Conservation (phyloP, 64 coral and sea anemone genomes). For the Acropora yongei region DNA sequence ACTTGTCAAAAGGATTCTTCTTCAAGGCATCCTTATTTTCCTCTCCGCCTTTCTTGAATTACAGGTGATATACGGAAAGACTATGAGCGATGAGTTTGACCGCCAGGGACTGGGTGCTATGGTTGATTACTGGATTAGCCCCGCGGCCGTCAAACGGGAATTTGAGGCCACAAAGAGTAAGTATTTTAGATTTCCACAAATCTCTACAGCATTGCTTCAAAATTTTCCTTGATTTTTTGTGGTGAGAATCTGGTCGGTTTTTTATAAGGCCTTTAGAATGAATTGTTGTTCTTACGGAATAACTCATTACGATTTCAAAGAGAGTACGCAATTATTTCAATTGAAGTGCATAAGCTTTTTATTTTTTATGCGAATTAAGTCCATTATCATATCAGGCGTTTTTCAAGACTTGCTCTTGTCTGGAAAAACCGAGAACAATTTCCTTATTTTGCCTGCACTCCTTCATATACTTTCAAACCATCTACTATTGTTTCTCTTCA, state of each 20-base stretch:
- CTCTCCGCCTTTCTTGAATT: not conserved
- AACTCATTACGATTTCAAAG: no score
- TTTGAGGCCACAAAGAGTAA: slow-evolving; percentile 96
- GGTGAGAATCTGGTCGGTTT: no score
- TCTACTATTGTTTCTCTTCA: not conserved
- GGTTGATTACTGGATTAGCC: slow-evolving; percentile 99
- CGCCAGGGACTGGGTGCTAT: slow-evolving; percentile 92
- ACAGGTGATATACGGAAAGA: slow-evolving; percentile 91
- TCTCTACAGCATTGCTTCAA: not conserved
- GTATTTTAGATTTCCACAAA: not conserved
- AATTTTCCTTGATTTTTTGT: not conserved
- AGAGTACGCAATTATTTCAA: no score
- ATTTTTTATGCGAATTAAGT: no score
- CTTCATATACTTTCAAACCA: not conserved
- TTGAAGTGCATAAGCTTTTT: no score
- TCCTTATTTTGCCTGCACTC: no score
- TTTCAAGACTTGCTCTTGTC: no score
- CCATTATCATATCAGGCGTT: no score
- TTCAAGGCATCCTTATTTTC: not conserved
- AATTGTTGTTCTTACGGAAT: no score
- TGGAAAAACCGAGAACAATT: no score
- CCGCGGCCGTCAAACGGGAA: slow-evolving; percentile 95
- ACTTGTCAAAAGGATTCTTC: no score
- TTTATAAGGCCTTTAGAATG: no score
- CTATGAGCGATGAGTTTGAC: slow-evolving; percentile 96